A percentile compares a stretch with the other conserved stretches of the same genome.
Evolutionary conservation across 2,113 vertebrate genomes (phyloP).

Genomic region (Carassius auratus): DNA sequence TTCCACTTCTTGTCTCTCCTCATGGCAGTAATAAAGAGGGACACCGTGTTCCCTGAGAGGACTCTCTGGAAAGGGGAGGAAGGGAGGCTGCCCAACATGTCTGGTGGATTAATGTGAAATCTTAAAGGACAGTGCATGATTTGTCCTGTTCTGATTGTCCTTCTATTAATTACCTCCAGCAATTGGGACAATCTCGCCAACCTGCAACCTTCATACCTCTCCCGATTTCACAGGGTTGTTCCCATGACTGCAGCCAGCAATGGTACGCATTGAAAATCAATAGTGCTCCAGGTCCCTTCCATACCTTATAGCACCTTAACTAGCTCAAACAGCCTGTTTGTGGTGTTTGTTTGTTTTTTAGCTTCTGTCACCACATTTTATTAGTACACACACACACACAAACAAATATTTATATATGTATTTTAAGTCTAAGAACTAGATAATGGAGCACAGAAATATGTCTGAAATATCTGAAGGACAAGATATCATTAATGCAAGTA

Average conservation of each 20-base stretch:
- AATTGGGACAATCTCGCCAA: conserved; percentile 21
- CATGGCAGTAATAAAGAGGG: background rate
- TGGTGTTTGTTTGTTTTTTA: background rate
- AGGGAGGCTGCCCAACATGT: background rate
- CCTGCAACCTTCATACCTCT: conserved; percentile 49
- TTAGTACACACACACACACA: background rate
- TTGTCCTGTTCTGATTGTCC: conserved; percentile 32
- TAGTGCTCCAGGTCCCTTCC: conserved; percentile 25
- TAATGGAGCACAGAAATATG: background rate
- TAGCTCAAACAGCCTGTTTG: background rate
- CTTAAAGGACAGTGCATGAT: conserved; percentile 48
- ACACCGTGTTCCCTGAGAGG: conserved; percentile 20
- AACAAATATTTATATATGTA: background rate
- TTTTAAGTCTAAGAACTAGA: background rate
- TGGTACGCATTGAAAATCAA: conserved; percentile 37
- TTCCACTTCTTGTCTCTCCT: background rate
- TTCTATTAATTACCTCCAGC: conserved; percentile 47
- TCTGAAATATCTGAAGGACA: background rate
- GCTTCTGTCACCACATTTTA: background rate
- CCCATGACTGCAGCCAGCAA: conserved; percentile 32
- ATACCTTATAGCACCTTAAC: background rate
- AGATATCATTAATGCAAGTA: background rate
- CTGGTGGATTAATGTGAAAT: conserved; percentile 53
- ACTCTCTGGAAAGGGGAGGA: conserved; percentile 13
- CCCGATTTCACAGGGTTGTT: conserved; percentile 28